Base-by-base conservation (phyloP, 1,140 invertebrate species). In the Formica exsecta region DNA sequence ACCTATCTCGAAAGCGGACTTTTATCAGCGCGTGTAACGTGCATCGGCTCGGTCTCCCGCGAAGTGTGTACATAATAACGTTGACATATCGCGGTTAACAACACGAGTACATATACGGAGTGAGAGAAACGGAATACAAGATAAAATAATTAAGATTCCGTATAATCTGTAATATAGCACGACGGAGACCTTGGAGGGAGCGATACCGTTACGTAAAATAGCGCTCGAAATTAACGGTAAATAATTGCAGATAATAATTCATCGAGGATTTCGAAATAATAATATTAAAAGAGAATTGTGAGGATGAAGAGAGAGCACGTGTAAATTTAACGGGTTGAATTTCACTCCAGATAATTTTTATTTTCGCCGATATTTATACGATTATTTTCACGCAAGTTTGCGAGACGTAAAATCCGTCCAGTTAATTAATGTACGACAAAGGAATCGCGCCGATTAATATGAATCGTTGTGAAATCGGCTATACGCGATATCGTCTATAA, bases 41-140 rank as follows among this genome's bases (percentile, higher is more conserved):
- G 41, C 75, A 70, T 68, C 25, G 13, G 7, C 41, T 9, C 29
- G 62, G 36, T 71, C 76, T 86, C 48, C n/a, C 22, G 29, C 38
- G n/a, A 71, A 59, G 16, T n/a, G 32, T 36, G 29, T 66, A 73
- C 73, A 73, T n/a, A 83, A 83, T 73, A 73, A 81, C 36, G 73
- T 83, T 61, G 36, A 3, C 54, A 6, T n/a, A 6, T n/a, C 41
- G 3, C 13, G 29, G 59, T 74, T 38, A 2, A 73, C 71, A 25
- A 59, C 32, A 38, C n/a, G 2, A 32, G 2, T 3, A 71, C 29
- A 19, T 19, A 29, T 0, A 48, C 2, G 13, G 22, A 13, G 1
- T 32, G 11, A 74, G 22, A 38, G 6, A 57, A 36, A 65, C 38
- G 8, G 41, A 29, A 29, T 8, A 19, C 5, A 9, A 48, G n/a